Evolutionary conservation across 2,888 invertebrate species (phyloP).

Genomic region (Noctua janthe): DNA sequence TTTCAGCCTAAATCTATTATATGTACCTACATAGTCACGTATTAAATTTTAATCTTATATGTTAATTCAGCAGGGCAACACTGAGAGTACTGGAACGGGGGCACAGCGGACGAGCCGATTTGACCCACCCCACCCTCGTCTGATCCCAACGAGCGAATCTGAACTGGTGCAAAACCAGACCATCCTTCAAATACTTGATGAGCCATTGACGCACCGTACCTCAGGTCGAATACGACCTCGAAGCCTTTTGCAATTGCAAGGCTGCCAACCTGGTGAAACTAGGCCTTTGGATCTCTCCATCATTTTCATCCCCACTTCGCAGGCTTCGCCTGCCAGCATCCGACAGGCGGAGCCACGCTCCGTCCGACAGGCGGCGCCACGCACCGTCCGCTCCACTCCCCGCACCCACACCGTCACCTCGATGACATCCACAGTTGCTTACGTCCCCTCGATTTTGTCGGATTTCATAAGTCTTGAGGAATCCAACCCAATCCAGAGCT

Average conservation of each 20-base stretch:
- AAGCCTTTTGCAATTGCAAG: too few relatives aligned
- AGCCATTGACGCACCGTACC: not conserved
- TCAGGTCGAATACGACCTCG: too few relatives aligned
- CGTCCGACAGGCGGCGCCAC: too few relatives aligned
- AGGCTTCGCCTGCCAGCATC: too few relatives aligned
- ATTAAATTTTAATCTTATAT: not conserved
- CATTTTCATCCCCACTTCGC: not conserved
- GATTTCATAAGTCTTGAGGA: not conserved
- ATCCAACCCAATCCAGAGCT: not conserved
- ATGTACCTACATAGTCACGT: not conserved
- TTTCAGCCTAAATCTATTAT: not conserved
- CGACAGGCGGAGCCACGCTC: too few relatives aligned
- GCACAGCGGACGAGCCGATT: not conserved
- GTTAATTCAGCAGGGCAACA: not conserved
- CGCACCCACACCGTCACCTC: constrained; percentile 18
- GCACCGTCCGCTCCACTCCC: not conserved
- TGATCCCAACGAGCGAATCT: not conserved
- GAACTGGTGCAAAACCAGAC: not conserved
- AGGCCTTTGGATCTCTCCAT: not conserved
- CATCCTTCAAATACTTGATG: not conserved
- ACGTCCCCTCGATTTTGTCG: fast-evolving
- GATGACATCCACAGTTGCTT: too few relatives aligned
- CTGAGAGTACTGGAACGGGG: not conserved
- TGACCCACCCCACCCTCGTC: not conserved
- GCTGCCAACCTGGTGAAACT: too few relatives aligned